Evolutionary conservation across 1,140 invertebrate species (phyloP).

Genomic region (Parapsyche elsis): DNA sequence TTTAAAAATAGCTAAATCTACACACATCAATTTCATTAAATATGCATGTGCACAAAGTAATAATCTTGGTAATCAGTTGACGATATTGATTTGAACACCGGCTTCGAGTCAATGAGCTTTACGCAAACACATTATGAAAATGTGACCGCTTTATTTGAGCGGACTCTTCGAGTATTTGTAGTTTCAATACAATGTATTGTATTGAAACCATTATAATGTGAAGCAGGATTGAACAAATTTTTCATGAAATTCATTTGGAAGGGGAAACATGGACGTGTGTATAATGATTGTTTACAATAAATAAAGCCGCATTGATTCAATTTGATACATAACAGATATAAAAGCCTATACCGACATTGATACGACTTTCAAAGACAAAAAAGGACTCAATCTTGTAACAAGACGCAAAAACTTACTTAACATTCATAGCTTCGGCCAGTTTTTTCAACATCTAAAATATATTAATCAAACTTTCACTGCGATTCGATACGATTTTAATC

Average conservation of each 20-base stretch:
- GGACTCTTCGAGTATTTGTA: not conserved
- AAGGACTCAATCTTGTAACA: slow-evolving; percentile 9
- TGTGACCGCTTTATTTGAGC: slow-evolving; percentile 15
- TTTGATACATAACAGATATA: not conserved
- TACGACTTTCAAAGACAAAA: slow-evolving; percentile 6
- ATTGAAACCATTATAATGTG: not conserved
- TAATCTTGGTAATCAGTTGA: too few species aligned
- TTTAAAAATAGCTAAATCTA: too few species aligned
- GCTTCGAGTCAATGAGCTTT: not conserved
- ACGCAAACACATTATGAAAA: slow-evolving; percentile 13
- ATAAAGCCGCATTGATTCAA: too few species aligned
- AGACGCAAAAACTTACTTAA: not conserved
- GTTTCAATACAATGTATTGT: slow-evolving; percentile 15
- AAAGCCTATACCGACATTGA: not conserved
- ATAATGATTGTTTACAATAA: too few species aligned
- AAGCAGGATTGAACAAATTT: not conserved
- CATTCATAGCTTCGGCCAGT: not conserved
- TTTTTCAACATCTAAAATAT: not conserved
- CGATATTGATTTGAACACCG: too few species aligned
- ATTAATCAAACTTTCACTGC: slow-evolving; percentile 15
- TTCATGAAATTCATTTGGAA: not conserved
- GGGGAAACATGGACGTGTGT: too few species aligned
- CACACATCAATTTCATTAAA: too few species aligned
- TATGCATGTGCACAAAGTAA: too few species aligned
- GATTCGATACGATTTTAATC: slow-evolving; percentile 8